Conservation (phyloP, 1,140 invertebrate species). For the Trichonephila clavipes region DNA sequence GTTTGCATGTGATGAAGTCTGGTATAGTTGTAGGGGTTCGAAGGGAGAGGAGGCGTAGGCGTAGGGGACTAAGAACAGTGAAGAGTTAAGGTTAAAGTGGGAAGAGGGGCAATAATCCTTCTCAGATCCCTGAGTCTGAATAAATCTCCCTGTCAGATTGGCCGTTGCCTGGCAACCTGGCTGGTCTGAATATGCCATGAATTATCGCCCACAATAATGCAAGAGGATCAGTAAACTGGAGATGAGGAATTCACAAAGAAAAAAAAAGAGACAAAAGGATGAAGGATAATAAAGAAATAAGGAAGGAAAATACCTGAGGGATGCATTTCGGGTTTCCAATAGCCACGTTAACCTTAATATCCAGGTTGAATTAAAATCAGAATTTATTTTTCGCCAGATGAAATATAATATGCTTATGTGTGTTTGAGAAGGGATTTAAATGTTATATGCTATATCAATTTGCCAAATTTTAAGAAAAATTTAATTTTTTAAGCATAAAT, state of each 20-base stretch:
- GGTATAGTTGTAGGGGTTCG: background rate
- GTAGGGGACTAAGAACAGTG: conserved; percentile 26
- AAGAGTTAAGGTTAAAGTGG: conserved; percentile 62
- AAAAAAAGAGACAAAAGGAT: conserved; percentile 72
- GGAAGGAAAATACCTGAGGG: conserved; percentile 54
- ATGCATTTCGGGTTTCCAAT: conserved; percentile 44
- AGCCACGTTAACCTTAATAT: conserved; percentile 53
- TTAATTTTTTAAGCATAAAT: no score
- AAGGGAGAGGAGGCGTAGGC: background rate
- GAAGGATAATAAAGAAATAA: conserved; percentile 74
- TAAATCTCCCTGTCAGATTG: conserved; percentile 76
- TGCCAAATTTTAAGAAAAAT: no score
- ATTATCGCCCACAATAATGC: conserved; percentile 76
- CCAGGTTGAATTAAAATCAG: conserved; percentile 60
- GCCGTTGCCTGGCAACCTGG: conserved; percentile 70
- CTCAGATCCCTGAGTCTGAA: conserved; percentile 64
- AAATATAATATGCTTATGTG: background rate
- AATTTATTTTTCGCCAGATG: conserved; percentile 47
- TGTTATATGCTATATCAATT: background rate
- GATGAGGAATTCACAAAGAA: conserved; percentile 65
- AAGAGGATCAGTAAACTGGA: conserved; percentile 74
- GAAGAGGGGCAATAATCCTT: conserved; percentile 69
- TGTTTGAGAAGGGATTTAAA: background rate
- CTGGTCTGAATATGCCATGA: conserved; percentile 74
- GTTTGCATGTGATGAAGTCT: conserved; percentile 40